Percentiles rank a stretch among this genome's conserved stretches.
These are phyloP conservation scores for Pseudochromis fuscus DNA, from an alignment of 2,797 vertebrate genomes.

Conservation along the genomic window DNA sequence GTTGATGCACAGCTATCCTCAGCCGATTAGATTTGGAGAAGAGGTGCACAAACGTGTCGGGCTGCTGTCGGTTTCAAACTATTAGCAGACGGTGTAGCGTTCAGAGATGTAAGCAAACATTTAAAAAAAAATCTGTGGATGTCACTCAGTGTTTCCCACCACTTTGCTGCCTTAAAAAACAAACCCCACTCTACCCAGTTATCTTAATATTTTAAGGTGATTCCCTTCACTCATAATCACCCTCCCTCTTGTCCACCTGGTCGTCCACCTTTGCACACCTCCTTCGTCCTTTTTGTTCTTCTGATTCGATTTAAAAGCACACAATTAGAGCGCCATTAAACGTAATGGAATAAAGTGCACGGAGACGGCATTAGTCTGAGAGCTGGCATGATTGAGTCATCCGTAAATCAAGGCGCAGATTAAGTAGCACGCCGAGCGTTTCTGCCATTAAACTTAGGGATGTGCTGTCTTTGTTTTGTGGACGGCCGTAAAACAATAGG, in stretches of 20 bases:
- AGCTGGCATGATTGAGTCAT: constrained; percentile 57
- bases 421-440: constrained; percentile 50
- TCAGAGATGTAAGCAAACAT: not conserved
- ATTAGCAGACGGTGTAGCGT: not conserved
- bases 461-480: constrained; percentile 65
- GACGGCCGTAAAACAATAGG: constrained; percentile 62
- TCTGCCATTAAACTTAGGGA: constrained; percentile 54
- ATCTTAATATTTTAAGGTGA: not conserved
- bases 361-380: constrained; percentile 66
- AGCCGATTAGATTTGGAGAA: constrained; percentile 27
- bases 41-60: constrained; percentile 21
- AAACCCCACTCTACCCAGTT: not conserved
- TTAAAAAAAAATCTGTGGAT: not conserved
- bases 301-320: constrained; percentile 67
- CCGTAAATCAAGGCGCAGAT: constrained; percentile 66
- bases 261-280: constrained; percentile 6
- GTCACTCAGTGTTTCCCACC: not conserved
- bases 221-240: too few species aligned
- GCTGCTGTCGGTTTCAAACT: constrained; percentile 40
- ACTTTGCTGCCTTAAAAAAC: not conserved
- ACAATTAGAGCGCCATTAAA: constrained; percentile 74
- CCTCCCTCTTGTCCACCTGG: not conserved
- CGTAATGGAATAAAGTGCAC: constrained; percentile 68
- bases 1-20: not conserved
- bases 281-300: constrained; percentile 32